Percentiles rank a stretch among this genome's conserved stretches.
These are phyloP conservation scores for Cyprinus carpio DNA, from an alignment of 2,113 vertebrate genomes.

Conservation along the genomic window DNA sequence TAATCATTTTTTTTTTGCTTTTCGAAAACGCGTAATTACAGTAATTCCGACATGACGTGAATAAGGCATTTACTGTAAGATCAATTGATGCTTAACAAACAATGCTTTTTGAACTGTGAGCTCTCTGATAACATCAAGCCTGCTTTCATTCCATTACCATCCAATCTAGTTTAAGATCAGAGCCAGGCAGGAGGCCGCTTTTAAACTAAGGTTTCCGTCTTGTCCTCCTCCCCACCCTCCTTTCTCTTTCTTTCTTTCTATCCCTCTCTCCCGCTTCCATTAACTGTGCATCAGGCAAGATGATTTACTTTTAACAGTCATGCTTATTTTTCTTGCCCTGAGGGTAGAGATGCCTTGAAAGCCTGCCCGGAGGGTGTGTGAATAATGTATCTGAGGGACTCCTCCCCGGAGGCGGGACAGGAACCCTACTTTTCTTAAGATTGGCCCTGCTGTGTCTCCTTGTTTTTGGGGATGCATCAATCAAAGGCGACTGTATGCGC, in stretches of 20 bases:
- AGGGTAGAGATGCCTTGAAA: slow-evolving; percentile 97
- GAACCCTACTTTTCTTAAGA: slow-evolving; percentile 95
- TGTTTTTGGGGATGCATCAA: slow-evolving; percentile 98
- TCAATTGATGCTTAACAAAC: slow-evolving; percentile 34
- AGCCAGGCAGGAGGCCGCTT: slow-evolving; percentile 83
- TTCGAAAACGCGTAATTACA: background rate
- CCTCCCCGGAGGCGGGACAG: slow-evolving; percentile 91
- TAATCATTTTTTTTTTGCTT: background rate
- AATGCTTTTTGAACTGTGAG: slow-evolving; percentile 24
- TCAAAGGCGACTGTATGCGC: slow-evolving; percentile 89
- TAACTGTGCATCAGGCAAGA: slow-evolving; percentile 99
- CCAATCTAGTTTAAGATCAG: slow-evolving; percentile 75
- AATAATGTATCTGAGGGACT: slow-evolving; percentile 99
- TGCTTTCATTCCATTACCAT: slow-evolving; percentile 69
- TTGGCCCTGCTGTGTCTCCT: slow-evolving; percentile 91
- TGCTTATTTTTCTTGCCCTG: slow-evolving; percentile 96
- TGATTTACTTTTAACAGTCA: slow-evolving; percentile 99
- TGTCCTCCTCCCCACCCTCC: slow-evolving; percentile 55
- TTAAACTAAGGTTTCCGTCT: slow-evolving; percentile 87
- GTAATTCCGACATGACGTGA: slow-evolving; percentile 16
- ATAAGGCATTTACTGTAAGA: slow-evolving; percentile 16
- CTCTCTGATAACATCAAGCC: slow-evolving; percentile 22
- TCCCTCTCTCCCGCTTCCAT: slow-evolving; percentile 84
- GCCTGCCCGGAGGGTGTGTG: slow-evolving; percentile 97
- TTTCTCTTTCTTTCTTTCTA: slow-evolving; percentile 58